A percentile compares a stretch with the other conserved stretches of the same genome.
These are phyloP conservation scores for Acronicta leporina DNA, from an alignment of 2,888 invertebrate genomes.

Conservation along the genomic window DNA sequence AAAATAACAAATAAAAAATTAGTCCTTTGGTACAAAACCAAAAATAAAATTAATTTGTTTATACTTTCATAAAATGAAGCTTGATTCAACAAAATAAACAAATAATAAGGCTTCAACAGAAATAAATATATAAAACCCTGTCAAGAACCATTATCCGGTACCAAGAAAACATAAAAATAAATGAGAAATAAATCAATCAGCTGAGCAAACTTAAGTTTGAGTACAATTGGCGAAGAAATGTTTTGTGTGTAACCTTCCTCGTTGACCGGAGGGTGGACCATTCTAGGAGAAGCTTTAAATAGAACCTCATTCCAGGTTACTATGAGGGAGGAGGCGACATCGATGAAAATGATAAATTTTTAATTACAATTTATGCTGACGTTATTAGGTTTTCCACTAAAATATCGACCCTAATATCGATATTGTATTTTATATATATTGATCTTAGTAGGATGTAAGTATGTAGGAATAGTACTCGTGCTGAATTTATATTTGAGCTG, in stretches of 20 bases:
- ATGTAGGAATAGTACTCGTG: background rate
- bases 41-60: too few species aligned
- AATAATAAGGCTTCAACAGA: slow-evolving; percentile 10
- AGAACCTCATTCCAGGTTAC: slow-evolving; percentile 69
- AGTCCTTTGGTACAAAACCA: too few species aligned
- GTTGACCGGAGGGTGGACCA: slow-evolving; percentile 30
- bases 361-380: slow-evolving; percentile 19
- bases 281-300: slow-evolving; percentile 64
- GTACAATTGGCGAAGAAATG: slow-evolving; percentile 29
- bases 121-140: slow-evolving; percentile 13
- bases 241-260: slow-evolving; percentile 31
- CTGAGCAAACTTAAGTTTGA: slow-evolving; percentile 22
- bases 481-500: too few species aligned
- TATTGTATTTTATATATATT: too few species aligned
- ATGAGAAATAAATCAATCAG: slow-evolving; percentile 42
- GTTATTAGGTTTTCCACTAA: slow-evolving; percentile 3
- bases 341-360: slow-evolving; percentile 41
- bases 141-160: slow-evolving; percentile 2
- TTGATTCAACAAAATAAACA: slow-evolving; percentile 10
- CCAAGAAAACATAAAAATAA: slow-evolving; percentile 10
- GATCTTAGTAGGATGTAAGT: too few species aligned
- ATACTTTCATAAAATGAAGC: background rate
- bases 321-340: slow-evolving; percentile 54
- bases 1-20: too few species aligned
- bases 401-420: too few species aligned